phyloP scores from a whole-genome alignment of 2,888 invertebrate species.

The Diabrotica balteata region DNA sequence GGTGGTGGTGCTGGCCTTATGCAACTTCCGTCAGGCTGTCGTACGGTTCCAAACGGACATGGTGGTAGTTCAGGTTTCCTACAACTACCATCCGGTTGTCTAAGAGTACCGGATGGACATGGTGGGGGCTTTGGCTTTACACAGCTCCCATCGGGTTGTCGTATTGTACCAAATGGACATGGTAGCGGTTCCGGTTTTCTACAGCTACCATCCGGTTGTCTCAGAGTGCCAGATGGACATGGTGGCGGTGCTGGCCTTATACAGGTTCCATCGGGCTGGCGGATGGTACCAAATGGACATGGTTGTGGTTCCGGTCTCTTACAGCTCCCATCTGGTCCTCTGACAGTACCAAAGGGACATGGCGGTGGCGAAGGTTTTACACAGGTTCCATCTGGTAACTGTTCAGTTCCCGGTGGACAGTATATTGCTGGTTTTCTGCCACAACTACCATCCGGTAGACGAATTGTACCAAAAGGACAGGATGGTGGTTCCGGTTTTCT shows the following conservation, averaged over 20 bases:
- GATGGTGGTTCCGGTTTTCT: constrained; percentile 20
- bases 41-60: constrained; percentile 27
- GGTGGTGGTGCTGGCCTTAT: constrained; percentile 13
- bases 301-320: constrained; percentile 8
- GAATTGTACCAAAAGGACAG: constrained; percentile 23
- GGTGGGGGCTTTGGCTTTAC: constrained; percentile 7
- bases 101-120: constrained; percentile 35
- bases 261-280: constrained; percentile 19
- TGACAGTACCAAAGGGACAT: constrained; percentile 26
- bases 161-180: constrained; percentile 34
- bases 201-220: constrained; percentile 17
- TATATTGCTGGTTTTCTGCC: constrained; percentile 18
- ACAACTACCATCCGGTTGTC: constrained; percentile 23
- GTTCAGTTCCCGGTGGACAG: constrained; percentile 23
- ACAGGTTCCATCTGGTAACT: constrained; percentile 23
- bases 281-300: constrained; percentile 18
- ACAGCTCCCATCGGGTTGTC: constrained; percentile 27
- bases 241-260: constrained; percentile 21
- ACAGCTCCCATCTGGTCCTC: constrained; percentile 27
- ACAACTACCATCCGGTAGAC: constrained; percentile 24
- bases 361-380: constrained; percentile 16
- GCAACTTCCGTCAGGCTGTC: constrained; percentile 26
- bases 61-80: constrained; percentile 20
- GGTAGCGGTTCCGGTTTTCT: constrained; percentile 19
- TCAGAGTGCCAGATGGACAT: constrained; percentile 20